phyloP scores from a whole-genome alignment of 2,113 vertebrate genomes.

The Procavia capensis region DNA sequence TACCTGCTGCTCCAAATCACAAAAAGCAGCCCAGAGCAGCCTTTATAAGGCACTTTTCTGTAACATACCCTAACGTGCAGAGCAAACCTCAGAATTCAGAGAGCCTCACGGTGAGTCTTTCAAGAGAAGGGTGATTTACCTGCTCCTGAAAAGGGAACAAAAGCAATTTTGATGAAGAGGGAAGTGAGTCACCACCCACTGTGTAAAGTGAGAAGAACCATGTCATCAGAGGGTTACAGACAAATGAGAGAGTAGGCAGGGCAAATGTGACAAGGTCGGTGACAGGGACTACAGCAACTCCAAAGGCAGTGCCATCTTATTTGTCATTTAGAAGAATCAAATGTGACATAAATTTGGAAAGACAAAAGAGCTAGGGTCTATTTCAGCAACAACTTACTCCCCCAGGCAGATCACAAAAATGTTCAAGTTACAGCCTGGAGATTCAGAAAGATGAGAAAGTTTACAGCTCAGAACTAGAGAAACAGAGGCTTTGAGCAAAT shows the following conservation, averaged over 20 bases:
- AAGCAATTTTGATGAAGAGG: not conserved
- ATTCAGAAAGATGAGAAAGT: not conserved
- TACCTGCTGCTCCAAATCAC: not conserved
- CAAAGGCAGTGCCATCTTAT: not conserved
- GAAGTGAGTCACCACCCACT: not conserved
- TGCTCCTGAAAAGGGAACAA: not conserved
- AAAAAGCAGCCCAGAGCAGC: constrained; percentile 12
- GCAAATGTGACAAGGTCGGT: not conserved
- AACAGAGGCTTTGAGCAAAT: not conserved
- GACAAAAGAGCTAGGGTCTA: not conserved
- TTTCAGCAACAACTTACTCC: constrained; percentile 17
- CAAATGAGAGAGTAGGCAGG: not conserved
- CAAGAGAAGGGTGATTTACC: not conserved
- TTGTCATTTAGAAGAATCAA: not conserved
- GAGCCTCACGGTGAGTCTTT: not conserved
- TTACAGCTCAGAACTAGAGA: not conserved
- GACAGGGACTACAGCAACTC: not conserved
- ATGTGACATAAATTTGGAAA: not conserved
- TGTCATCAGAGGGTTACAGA: not conserved
- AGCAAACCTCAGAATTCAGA: constrained; percentile 28
- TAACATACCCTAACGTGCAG: not conserved
- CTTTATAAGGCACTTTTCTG: not conserved
- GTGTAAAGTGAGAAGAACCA: not conserved
- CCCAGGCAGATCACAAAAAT: not conserved
- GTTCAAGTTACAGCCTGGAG: constrained; percentile 9